Evolutionary conservation across 2,797 vertebrate species (phyloP).

Genomic region (Synanceia verrucosa): DNA sequence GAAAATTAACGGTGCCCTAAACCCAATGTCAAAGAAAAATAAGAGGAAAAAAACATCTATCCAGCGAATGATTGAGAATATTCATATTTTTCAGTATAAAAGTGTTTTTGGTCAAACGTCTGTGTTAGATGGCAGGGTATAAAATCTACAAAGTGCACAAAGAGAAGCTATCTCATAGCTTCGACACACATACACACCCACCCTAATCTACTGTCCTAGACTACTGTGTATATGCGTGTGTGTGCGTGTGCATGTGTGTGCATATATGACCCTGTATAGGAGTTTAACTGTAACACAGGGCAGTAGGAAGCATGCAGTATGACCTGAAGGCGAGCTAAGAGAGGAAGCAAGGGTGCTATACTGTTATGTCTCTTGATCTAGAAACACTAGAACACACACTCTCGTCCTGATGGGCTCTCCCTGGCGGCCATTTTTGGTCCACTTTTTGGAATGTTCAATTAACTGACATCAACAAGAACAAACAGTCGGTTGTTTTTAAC

Average conservation of each 20-base stretch:
- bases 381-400: constrained; percentile 74
- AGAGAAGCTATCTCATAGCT: constrained; percentile 75
- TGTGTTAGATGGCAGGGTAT: constrained; percentile 79
- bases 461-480: constrained; percentile 75
- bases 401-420: constrained; percentile 68
- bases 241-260: constrained; percentile 53
- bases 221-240: constrained; percentile 64
- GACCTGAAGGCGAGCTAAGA: constrained; percentile 82
- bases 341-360: constrained; percentile 75
- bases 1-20: constrained; percentile 48
- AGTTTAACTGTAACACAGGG: constrained; percentile 77
- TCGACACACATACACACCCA: constrained; percentile 77
- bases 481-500: constrained; percentile 60
- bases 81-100: constrained; percentile 74
- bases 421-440: constrained; percentile 61
- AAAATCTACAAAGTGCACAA: constrained; percentile 84
- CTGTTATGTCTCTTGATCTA: constrained; percentile 57
- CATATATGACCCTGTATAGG: constrained; percentile 78
- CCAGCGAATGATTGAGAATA: constrained; percentile 69
- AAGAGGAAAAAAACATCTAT: constrained; percentile 71
- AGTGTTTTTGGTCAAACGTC: constrained; percentile 81
- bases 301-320: constrained; percentile 82
- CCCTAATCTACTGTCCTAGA: constrained; percentile 70
- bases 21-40: constrained; percentile 59
- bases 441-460: constrained; percentile 80